These are phyloP conservation scores for Phaedon cochleariae DNA, from an alignment of 2,888 invertebrate species.

Conservation along the genomic window DNA sequence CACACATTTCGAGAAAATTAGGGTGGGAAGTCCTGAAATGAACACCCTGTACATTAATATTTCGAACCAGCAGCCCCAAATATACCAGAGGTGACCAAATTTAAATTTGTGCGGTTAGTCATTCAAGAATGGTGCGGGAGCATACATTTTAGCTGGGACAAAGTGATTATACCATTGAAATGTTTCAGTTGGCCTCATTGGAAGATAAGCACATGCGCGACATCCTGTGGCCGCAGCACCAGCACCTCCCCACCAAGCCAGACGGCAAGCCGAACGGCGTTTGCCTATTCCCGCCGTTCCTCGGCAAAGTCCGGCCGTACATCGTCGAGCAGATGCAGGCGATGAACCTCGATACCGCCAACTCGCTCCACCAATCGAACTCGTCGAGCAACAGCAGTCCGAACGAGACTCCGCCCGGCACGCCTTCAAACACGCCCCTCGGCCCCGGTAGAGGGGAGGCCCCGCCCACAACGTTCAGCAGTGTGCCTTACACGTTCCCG, in stretches of 20 bases:
- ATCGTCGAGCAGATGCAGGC: conserved; percentile 63
- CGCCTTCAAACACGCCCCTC: conserved; percentile 45
- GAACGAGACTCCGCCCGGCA: conserved; percentile 68
- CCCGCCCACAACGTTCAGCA: conserved; percentile 57
- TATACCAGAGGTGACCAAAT: no score
- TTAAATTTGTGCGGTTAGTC: no score
- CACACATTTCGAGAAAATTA: no score
- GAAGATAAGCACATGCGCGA: conserved; percentile 44
- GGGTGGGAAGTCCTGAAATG: no score
- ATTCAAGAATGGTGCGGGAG: no score
- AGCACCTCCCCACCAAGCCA: conserved; percentile 40
- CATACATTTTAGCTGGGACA: no score
- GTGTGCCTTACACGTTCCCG: conserved; percentile 65
- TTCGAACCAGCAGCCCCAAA: no score
- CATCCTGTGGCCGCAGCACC: conserved; percentile 40
- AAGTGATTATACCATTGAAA: no score
- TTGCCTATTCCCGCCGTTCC: conserved; percentile 42
- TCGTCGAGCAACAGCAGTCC: conserved; percentile 67
- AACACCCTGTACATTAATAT: no score
- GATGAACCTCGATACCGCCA: conserved; percentile 64
- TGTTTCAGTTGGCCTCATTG: conserved; percentile 9
- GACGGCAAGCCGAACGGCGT: conserved; percentile 55
- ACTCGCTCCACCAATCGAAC: conserved; percentile 64
- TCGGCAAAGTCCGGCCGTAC: conserved; percentile 54
- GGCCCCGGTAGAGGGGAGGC: conserved; percentile 39